Percentiles rank a stretch among this genome's conserved stretches.
Evolutionary conservation across 1,140 invertebrate species (phyloP).

Genomic region (Philotrypesis tridentata): DNA sequence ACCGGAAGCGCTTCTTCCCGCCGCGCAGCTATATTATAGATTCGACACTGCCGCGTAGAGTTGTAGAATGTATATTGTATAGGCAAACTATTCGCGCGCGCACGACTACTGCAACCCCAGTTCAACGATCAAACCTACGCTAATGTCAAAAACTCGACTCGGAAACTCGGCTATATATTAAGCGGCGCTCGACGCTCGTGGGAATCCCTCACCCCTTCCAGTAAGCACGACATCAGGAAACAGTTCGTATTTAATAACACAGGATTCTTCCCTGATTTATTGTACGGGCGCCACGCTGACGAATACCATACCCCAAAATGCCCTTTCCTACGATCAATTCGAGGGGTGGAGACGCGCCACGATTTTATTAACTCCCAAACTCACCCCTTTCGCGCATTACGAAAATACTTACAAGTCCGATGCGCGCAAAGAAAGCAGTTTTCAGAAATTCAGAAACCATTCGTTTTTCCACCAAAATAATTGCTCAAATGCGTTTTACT

Average conservation of each 20-base stretch:
- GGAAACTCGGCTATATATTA: too few species aligned
- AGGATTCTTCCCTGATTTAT: conserved; percentile 59
- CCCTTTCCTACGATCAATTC: conserved; percentile 14
- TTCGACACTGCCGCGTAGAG: too few species aligned
- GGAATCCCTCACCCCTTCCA: conserved; percentile 61
- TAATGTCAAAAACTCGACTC: conserved; percentile 29
- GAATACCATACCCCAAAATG: conserved; percentile 1
- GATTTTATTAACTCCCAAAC: not conserved
- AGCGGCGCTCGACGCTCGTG: conserved; percentile 56
- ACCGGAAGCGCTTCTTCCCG: conserved; percentile 17
- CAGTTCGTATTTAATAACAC: conserved; percentile 49
- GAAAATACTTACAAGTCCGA: not conserved
- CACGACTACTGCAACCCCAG: conserved; percentile 50
- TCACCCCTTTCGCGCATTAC: not conserved
- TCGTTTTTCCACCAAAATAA: too few species aligned
- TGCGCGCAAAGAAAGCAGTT: not conserved
- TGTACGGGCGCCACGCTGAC: conserved; percentile 26
- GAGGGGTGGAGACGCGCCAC: not conserved
- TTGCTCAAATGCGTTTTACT: too few species aligned
- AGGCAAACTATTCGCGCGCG: conserved; percentile 52
- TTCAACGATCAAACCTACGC: conserved; percentile 9
- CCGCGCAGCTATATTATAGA: not conserved
- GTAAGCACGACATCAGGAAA: conserved; percentile 60
- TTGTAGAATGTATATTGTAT: too few species aligned
- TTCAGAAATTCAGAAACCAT: too few species aligned